Base-by-base conservation (phyloP, 2,797 vertebrate genomes). In the Odontamblyopus lacepedii region DNA sequence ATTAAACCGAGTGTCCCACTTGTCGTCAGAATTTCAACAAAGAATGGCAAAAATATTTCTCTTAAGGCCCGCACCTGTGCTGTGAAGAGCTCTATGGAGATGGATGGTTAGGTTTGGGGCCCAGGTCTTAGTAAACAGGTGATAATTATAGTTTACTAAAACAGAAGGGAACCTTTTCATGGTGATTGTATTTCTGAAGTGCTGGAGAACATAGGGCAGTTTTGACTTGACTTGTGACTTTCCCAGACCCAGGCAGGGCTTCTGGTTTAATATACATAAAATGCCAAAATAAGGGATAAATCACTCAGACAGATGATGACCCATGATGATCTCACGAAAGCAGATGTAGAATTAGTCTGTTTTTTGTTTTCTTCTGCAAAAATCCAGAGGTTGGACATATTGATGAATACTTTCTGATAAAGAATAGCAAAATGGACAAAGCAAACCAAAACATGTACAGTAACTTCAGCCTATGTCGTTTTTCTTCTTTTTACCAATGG, bases 401-500 rank as follows among this genome's bases (percentile, higher is more conserved):
- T 44, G 35, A 44, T 11, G 19, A 11, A 23, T 44, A 18, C 62
- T 44, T 53, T 19, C 29, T 32, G 16, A 67, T 29, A 32, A 66
- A 50, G 1, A 53, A 12, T 8, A 53, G 44, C 65, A 81, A 81
- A 59, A 62, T 63, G 72, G 61, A 86, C 76, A 87, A 41, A 65
- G 61, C 67, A 79, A 82, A 79, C 51, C n/a, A 16, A n/a, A 15
- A 23, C 13, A 70, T 68, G 86, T 62, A 64, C 61, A 70, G 79
- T 74, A 86, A 82, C 77, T 66, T 23, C 75, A 69, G 61, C 29
- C 66, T 75, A 78, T 26, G 69, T 73, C 79, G 56, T 56, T 76
- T 70, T 74, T 44, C 63, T 78, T 80, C 83, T 79, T 68, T 81
- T 67, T 78, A 83, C 89, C 87, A 72, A 53, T 65, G 74, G 93